phyloP scores from a whole-genome alignment of 2,797 vertebrate genomes.

The Limosa lapponica region DNA sequence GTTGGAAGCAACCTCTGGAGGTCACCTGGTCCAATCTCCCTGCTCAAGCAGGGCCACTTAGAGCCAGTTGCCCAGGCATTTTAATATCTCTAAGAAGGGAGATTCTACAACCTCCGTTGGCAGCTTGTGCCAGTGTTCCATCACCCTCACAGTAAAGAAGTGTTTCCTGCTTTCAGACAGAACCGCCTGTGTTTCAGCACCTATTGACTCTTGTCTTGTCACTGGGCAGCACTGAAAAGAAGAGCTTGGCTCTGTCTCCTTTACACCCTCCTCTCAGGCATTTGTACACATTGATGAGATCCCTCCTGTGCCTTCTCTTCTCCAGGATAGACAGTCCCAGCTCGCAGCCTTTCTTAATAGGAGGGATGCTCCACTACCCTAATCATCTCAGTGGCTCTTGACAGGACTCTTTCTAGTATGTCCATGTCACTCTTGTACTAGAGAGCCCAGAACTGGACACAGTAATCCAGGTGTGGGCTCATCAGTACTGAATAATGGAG shows the following conservation, averaged over 20 bases:
- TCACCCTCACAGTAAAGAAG: not conserved
- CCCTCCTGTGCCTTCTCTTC: not conserved
- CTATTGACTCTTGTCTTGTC: not conserved
- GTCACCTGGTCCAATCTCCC: not conserved
- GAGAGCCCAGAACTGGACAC: not conserved
- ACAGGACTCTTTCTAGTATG: not conserved
- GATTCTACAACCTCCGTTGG: not conserved
- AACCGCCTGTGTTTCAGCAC: not conserved
- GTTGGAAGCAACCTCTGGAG: not conserved
- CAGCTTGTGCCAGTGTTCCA: not conserved
- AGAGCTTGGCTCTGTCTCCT: not conserved
- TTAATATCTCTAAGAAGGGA: not conserved
- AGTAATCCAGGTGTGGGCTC: not conserved
- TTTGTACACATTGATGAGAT: not conserved
- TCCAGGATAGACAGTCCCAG: not conserved
- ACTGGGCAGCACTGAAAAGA: not conserved
- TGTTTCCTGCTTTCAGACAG: not conserved
- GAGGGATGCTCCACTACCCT: not conserved
- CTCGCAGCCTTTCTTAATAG: not conserved
- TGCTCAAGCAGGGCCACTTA: not conserved
- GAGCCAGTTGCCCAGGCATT: not conserved
- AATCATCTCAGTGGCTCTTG: not conserved
- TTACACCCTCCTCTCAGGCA: not conserved
- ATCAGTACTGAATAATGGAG: not conserved
- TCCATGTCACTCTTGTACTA: not conserved